These are phyloP conservation scores for Phthorimaea operculella DNA, from an alignment of 1,140 invertebrate species.

Conservation along the genomic window DNA sequence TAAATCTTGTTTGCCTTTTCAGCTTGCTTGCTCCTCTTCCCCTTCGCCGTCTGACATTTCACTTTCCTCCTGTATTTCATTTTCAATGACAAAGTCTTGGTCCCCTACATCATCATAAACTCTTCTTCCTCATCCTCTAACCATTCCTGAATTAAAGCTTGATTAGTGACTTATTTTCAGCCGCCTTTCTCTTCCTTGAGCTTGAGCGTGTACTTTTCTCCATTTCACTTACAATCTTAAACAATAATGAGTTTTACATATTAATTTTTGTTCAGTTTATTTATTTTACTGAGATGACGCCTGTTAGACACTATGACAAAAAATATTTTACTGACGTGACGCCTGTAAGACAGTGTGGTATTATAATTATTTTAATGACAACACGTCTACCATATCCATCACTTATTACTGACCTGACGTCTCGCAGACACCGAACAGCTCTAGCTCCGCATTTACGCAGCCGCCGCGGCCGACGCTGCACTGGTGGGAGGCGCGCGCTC, in stretches of 20 bases:
- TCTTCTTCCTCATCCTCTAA: constrained; percentile 5
- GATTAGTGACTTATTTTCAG: background rate
- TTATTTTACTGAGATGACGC: background rate
- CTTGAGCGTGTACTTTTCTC: too few species aligned
- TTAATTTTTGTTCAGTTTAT: too few species aligned
- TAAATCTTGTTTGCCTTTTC: constrained; percentile 7
- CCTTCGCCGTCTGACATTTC: constrained; percentile 1
- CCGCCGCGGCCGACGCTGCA: constrained; percentile 7
- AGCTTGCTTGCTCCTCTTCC: constrained; percentile 1
- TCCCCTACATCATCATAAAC: constrained; percentile 4
- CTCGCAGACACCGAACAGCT: constrained; percentile 5
- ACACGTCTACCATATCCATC: constrained; percentile 6
- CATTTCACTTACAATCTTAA: too few species aligned
- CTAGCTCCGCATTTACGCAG: constrained; percentile 5
- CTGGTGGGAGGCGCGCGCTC: constrained; percentile 7
- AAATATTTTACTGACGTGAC: constrained; percentile 7
- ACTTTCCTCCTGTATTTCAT: constrained; percentile 3
- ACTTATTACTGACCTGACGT: constrained; percentile 9
- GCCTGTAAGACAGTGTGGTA: constrained; percentile 7
- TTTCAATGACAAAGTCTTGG: constrained; percentile 3
- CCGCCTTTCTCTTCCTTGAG: too few species aligned
- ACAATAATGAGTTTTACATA: too few species aligned
- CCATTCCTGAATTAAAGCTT: constrained; percentile 5
- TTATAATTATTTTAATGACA: constrained; percentile 7
- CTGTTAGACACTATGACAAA: constrained; percentile 7